A percentile compares a stretch with the other conserved stretches of the same genome.
phyloP scores from a whole-genome alignment of 2,113 vertebrate genomes.

The Corythaeola cristata region DNA sequence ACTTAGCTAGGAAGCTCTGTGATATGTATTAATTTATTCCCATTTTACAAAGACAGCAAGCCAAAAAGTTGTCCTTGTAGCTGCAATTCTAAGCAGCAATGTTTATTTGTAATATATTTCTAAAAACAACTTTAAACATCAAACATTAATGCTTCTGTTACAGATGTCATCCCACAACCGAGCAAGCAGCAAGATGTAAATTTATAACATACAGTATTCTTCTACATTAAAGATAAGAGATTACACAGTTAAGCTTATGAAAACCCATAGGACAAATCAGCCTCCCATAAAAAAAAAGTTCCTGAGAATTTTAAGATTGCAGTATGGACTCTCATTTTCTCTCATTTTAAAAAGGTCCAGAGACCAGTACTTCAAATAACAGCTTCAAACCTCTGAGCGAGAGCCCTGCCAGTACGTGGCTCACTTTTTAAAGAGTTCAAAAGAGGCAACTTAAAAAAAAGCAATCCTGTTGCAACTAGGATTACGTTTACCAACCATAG shows the following conservation, averaged over 20 bases:
- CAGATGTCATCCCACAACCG: neutral
- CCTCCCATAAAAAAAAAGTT: neutral
- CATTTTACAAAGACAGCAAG: neutral
- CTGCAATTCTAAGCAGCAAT: constrained; percentile 30
- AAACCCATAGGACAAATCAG: neutral
- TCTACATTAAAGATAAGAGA: neutral
- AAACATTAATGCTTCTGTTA: constrained; percentile 21
- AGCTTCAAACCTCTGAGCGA: neutral
- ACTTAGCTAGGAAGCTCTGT: neutral
- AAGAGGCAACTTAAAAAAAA: neutral
- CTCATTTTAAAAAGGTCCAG: neutral
- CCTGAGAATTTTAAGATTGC: constrained; percentile 51
- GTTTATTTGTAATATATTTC: constrained; percentile 54
- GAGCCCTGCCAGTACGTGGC: neutral
- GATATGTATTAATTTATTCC: neutral
- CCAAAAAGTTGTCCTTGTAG: neutral
- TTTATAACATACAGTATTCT: constrained; percentile 26
- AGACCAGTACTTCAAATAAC: neutral
- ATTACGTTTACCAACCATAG: neutral
- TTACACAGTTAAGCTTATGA: neutral
- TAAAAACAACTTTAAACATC: constrained; percentile 40
- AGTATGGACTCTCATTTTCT: neutral
- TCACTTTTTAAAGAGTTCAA: neutral
- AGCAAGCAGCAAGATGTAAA: constrained; percentile 18
- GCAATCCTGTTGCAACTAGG: neutral